These are phyloP conservation scores for Sesia apiformis DNA, from an alignment of 2,888 invertebrate genomes.

Conservation along the genomic window DNA sequence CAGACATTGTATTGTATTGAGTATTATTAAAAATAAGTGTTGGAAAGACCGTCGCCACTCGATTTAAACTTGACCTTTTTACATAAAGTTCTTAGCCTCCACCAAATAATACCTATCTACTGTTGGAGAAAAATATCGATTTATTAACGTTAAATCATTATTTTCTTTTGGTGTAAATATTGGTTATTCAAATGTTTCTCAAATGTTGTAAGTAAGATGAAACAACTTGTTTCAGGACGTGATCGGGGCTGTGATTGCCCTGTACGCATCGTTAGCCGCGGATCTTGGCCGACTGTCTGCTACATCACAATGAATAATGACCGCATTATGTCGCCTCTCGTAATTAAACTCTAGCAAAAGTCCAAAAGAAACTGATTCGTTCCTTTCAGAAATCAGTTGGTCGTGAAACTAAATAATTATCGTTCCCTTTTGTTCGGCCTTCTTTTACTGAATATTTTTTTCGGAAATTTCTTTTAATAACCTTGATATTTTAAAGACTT, in stretches of 20 bases:
- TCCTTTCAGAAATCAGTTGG: slow-evolving; percentile 17
- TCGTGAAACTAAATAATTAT: slow-evolving; percentile 20
- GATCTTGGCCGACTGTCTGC: not conserved
- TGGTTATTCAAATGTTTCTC: too few species aligned
- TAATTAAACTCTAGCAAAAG: slow-evolving; percentile 17
- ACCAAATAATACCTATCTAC: too few species aligned
- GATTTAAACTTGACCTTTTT: too few species aligned
- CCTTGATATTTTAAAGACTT: not conserved
- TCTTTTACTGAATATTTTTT: slow-evolving; percentile 4
- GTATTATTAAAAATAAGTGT: too few species aligned
- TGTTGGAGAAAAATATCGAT: too few species aligned
- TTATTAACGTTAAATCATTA: too few species aligned
- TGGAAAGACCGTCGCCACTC: too few species aligned
- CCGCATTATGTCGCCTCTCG: slow-evolving; percentile 13
- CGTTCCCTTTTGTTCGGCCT: slow-evolving; percentile 14
- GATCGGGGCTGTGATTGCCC: not conserved
- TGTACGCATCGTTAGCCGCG: not conserved
- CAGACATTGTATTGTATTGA: too few species aligned
- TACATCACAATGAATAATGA: slow-evolving; percentile 4
- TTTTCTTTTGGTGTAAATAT: too few species aligned
- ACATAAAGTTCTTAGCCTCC: too few species aligned
- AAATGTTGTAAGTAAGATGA: not conserved
- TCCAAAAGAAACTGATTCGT: slow-evolving; percentile 19
- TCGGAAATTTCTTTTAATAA: not conserved
- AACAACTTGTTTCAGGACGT: not conserved